phyloP scores from a whole-genome alignment of 2,797 vertebrate species.

The Semotilus atromaculatus region DNA sequence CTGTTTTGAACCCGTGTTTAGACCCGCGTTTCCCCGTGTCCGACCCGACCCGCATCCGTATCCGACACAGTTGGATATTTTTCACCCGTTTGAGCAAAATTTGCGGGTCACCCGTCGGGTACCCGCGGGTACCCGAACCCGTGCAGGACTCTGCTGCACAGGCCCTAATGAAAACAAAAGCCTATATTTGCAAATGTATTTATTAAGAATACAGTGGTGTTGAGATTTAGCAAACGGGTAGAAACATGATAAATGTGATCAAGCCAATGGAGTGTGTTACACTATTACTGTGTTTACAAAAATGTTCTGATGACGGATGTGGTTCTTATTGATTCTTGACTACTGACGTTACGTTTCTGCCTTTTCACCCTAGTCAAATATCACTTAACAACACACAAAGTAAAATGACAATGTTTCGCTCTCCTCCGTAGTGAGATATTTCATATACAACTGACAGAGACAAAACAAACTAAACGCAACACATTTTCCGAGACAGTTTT shows the following conservation, averaged over 20 bases:
- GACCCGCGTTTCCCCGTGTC: too few species aligned
- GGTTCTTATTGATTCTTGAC: not conserved
- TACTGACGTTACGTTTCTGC: not conserved
- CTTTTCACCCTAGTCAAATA: not conserved
- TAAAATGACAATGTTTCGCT: constrained; percentile 52
- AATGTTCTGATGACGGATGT: constrained; percentile 5
- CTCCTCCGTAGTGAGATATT: constrained; percentile 29
- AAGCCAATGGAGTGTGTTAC: constrained; percentile 70
- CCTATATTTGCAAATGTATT: constrained; percentile 70
- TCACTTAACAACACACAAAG: constrained; percentile 52
- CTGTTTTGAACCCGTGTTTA: too few species aligned
- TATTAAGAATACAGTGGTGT: constrained; percentile 67
- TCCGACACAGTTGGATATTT: too few species aligned
- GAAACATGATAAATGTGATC: constrained; percentile 72
- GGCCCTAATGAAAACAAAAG: not conserved
- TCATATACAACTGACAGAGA: constrained; percentile 45
- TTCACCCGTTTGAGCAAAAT: too few species aligned
- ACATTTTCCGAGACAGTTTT: constrained; percentile 11
- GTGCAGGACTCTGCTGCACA: too few species aligned
- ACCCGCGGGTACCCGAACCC: too few species aligned
- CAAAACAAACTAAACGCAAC: constrained; percentile 48
- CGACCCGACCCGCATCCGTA: too few species aligned
- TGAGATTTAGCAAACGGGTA: constrained; percentile 78
- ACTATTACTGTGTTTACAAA: constrained; percentile 28
- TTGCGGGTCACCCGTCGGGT: too few species aligned